Evolutionary conservation across 35 echinoderm and acorn worm species (phyloP), one percentile per base, ranked within the genome.

Genomic region (Ptychodera flava): DNA sequence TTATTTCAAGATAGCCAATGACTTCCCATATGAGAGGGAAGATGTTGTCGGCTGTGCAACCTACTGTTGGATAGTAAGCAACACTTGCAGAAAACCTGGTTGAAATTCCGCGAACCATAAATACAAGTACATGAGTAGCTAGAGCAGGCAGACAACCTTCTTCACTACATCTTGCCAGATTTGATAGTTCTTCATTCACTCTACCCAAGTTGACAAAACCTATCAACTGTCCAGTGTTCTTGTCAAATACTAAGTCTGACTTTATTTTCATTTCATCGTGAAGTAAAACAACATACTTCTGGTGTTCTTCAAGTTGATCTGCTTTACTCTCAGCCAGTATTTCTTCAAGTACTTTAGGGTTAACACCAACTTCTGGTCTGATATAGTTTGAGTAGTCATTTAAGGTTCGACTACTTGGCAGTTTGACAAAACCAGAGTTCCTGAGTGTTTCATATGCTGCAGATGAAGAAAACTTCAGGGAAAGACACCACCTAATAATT

Each of bases 231-330:
- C 88, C 92, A 31, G 78, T 36, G 12, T 45, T 35, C 10, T 34
- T 36, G 16, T 38, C 52, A 64, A 87, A 93, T 30, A 87, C 92
- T 1, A 93, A 82, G 0, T 84, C 88, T 0, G 84, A 29, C 28
- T 85, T 90, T n/a, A 90, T 82, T 64, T 89, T 89, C 78, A 93
- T 87, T n/a, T 93, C 92, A 79, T 93, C 88, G 87, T 89, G 86
- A 16, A 77, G 33, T 6, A 93, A 0, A 28, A 37, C 22, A 0
- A 90, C 78, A 77, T 93, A 81, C 83, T 83, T 80, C 78, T 93
- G 36, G 33, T 81, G 31, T 6, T 64, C 45, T 64, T 64, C 45
- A 12, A 64, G 22, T 64, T 64, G 45, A 64, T 12, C 6, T 12
- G 22, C 6, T 6, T 64, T 64, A 64, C 45, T 12, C 45, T 64